Conservation (phyloP, 2,888 invertebrate genomes). For the Halictus quadricinctus region DNA sequence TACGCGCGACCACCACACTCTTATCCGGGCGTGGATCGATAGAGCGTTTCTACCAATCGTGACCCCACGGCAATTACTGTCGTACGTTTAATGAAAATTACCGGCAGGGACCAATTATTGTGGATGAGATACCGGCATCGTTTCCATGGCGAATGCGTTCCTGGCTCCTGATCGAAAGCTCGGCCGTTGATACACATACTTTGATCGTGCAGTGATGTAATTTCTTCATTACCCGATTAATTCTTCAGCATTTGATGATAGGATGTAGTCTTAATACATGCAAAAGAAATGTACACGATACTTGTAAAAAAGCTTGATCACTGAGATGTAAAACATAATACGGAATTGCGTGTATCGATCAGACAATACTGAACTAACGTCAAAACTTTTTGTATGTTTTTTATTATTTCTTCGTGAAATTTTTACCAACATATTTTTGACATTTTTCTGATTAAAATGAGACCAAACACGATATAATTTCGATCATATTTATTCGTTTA, state of each 20-base stretch:
- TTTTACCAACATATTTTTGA: too few relatives aligned
- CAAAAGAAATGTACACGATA: too few relatives aligned
- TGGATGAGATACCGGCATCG: background rate
- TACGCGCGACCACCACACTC: background rate
- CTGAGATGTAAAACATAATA: too few relatives aligned
- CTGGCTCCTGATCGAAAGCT: background rate
- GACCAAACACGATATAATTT: too few relatives aligned
- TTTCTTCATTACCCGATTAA: background rate
- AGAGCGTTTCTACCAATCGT: constrained; percentile 21
- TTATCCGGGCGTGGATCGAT: constrained; percentile 9
- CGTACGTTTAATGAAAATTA: constrained; percentile 42
- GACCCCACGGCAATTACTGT: constrained; percentile 32
- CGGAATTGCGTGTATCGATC: too few relatives aligned
- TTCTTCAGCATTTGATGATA: background rate
- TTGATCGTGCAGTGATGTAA: background rate
- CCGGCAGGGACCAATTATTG: constrained; percentile 24
- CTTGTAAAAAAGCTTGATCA: too few relatives aligned
- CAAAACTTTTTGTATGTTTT: too few relatives aligned
- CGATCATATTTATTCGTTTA: too few relatives aligned
- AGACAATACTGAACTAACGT: too few relatives aligned
- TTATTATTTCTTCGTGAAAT: too few relatives aligned
- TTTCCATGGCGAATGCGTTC: constrained; percentile 17
- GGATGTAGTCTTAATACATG: background rate
- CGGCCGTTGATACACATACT: background rate
- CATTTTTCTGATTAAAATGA: too few relatives aligned